A percentile compares a stretch with the other conserved stretches of the same genome.
These are phyloP conservation scores for Eudasyphora cyanicolor DNA, from an alignment of 2,888 invertebrate species.

Conservation along the genomic window DNA sequence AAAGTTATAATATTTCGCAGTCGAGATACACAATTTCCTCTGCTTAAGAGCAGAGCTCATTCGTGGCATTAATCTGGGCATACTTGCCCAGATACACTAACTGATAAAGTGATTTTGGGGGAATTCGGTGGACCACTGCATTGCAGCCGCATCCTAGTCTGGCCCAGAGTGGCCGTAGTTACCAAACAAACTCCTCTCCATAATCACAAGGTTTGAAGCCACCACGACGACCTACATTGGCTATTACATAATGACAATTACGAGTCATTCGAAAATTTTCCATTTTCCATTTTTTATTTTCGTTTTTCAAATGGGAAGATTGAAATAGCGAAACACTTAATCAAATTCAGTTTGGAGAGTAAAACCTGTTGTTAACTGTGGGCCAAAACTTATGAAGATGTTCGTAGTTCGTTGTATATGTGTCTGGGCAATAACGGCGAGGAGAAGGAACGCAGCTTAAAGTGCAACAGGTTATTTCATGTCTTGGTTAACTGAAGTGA, in stretches of 20 bases:
- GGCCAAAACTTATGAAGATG: constrained; percentile 40
- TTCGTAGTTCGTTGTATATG: background rate
- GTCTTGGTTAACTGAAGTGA: background rate
- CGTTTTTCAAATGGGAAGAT: background rate
- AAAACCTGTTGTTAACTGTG: constrained; percentile 51
- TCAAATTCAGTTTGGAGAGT: constrained; percentile 8
- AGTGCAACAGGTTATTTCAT: constrained; percentile 23
- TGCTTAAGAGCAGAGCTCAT: background rate
- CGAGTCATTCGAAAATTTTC: constrained; percentile 5
- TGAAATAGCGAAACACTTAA: constrained; percentile 21
- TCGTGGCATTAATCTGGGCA: too few species aligned
- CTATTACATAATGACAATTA: constrained; percentile 17
- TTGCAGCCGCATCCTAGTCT: background rate
- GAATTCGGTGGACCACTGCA: background rate
- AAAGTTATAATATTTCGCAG: too few species aligned
- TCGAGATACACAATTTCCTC: background rate
- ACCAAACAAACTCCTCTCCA: background rate
- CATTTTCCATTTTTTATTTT: background rate
- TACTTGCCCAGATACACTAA: too few species aligned
- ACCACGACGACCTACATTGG: constrained; percentile 20
- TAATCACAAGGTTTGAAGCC: background rate
- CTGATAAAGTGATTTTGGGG: background rate
- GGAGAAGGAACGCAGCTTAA: constrained; percentile 3
- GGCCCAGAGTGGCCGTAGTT: background rate
- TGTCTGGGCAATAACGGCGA: background rate